phyloP scores from a whole-genome alignment of 1,140 invertebrate genomes.

The Pristionchus pacificus region DNA sequence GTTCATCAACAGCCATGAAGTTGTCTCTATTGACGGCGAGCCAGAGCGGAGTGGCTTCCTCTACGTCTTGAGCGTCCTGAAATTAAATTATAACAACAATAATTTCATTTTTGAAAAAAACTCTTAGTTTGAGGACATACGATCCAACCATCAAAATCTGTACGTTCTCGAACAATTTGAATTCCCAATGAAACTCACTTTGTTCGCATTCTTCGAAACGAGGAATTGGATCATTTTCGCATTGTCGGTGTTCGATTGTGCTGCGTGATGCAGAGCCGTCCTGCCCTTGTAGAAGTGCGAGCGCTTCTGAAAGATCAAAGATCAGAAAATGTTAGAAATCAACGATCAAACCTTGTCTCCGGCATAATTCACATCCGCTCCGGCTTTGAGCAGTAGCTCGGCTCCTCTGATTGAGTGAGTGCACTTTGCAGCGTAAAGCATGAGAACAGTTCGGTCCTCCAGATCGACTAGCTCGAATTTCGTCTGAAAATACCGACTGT shows the following conservation, averaged over 20 bases:
- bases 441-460: background rate
- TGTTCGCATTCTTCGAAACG: background rate
- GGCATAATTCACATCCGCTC: background rate
- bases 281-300: background rate
- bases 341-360: background rate
- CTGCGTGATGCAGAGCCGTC: background rate
- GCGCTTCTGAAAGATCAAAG: background rate
- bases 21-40: background rate
- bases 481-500: background rate
- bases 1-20: background rate
- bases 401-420: background rate
- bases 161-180: background rate
- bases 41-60: background rate
- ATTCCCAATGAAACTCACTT: too few relatives aligned
- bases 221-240: background rate
- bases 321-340: too few relatives aligned
- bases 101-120: too few relatives aligned
- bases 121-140: too few relatives aligned
- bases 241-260: background rate
- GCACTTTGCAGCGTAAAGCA: background rate
- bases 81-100: background rate
- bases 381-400: background rate
- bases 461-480: background rate
- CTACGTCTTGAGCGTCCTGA: background rate
- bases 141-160: background rate